These are phyloP conservation scores for Gavia stellata DNA, from an alignment of 2,113 vertebrate genomes.

Conservation along the genomic window DNA sequence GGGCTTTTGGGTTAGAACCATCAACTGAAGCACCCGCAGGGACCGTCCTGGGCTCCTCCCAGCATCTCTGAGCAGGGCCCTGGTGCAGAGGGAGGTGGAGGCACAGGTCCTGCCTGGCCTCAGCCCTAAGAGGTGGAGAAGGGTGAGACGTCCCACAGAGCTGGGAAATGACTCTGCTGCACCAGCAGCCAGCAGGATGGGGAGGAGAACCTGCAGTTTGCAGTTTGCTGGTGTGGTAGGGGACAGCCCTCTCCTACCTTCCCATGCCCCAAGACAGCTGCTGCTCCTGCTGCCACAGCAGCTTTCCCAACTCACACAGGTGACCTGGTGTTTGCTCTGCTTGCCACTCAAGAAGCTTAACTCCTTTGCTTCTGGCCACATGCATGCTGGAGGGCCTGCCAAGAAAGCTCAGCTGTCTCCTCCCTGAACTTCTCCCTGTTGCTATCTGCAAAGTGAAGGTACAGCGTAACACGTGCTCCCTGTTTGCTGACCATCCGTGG, in stretches of 20 bases:
- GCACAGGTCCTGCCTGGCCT: neutral
- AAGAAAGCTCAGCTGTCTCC: neutral
- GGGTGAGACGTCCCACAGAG: fast-evolving
- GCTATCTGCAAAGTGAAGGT: neutral
- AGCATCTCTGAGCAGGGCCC: neutral
- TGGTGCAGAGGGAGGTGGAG: neutral
- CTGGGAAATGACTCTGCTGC: neutral
- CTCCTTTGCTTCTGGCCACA: neutral
- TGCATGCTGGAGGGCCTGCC: neutral
- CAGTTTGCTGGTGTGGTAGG: neutral
- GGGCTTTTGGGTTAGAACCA: neutral
- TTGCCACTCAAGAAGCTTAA: neutral
- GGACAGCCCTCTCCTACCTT: neutral
- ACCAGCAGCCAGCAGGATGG: neutral
- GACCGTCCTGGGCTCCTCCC: neutral
- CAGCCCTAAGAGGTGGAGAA: neutral
- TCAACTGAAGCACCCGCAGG: neutral
- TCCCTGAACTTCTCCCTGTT: neutral
- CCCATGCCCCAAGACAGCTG: neutral
- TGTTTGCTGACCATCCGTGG: fast-evolving
- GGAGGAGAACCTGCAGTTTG: neutral
- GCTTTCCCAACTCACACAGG: neutral
- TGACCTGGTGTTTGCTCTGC: neutral
- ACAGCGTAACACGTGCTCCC: fast-evolving
- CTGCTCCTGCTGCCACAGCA: neutral